phyloP scores from a whole-genome alignment of 2,888 invertebrate species.

The Hyles lineata region DNA sequence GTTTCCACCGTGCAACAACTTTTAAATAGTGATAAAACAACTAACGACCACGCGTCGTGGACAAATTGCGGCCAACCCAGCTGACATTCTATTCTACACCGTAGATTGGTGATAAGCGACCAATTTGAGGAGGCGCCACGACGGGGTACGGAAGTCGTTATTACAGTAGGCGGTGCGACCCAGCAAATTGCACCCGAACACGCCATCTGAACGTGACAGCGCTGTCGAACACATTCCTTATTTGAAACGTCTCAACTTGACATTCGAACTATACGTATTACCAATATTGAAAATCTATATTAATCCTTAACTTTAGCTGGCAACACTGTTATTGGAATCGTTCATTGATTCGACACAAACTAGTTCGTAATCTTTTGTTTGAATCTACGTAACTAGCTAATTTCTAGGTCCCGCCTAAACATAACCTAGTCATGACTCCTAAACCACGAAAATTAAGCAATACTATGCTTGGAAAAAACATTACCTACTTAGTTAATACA shows the following conservation, averaged over 20 bases:
- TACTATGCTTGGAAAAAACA: constrained; percentile 44
- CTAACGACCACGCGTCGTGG: constrained; percentile 64
- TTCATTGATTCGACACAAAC: neutral
- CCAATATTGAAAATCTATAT: constrained; percentile 59
- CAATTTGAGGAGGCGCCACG: constrained; percentile 84
- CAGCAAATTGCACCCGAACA: constrained; percentile 81
- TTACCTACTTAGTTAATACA: constrained; percentile 47
- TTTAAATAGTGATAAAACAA: constrained; percentile 56
- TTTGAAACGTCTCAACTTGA: constrained; percentile 79
- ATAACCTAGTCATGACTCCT: neutral
- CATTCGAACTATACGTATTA: constrained; percentile 67
- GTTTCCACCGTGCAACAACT: constrained; percentile 35
- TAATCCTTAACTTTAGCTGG: constrained; percentile 31
- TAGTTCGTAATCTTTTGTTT: neutral
- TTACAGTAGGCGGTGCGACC: constrained; percentile 83
- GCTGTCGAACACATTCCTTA: constrained; percentile 82
- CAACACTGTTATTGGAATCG: neutral
- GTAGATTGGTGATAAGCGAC: constrained; percentile 85
- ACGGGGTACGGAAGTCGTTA: constrained; percentile 84
- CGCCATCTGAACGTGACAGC: constrained; percentile 83
- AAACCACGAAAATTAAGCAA: constrained; percentile 21
- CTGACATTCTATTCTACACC: constrained; percentile 79
- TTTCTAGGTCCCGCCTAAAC: neutral
- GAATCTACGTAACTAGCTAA: constrained; percentile 2
- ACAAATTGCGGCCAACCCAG: constrained; percentile 78